Evolutionary conservation across 1,140 invertebrate genomes (phyloP).

Genomic region (Asobara japonica): DNA sequence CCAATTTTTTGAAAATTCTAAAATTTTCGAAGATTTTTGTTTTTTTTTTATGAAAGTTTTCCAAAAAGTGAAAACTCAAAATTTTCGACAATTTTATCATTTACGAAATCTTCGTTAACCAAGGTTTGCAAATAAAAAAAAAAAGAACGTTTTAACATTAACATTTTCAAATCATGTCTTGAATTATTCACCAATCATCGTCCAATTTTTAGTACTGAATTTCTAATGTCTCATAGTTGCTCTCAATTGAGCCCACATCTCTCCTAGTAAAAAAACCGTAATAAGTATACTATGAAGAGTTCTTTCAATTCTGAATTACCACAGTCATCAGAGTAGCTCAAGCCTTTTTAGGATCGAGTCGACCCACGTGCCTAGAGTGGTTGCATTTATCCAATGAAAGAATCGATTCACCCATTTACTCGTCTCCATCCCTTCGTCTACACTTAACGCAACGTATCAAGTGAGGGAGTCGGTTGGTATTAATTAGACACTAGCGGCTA

Average conservation of each 20-base stretch:
- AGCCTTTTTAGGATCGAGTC: not conserved
- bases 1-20: too few relatives aligned
- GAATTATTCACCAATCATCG: too few relatives aligned
- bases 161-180: too few relatives aligned
- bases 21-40: too few relatives aligned
- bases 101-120: too few relatives aligned
- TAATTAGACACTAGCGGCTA: slow-evolving; percentile 39
- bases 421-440: not conserved
- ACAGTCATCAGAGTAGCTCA: not conserved
- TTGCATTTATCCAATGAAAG: slow-evolving; percentile 38
- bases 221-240: too few relatives aligned
- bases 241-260: not conserved
- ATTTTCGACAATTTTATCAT: too few relatives aligned
- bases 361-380: slow-evolving; percentile 24
- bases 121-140: too few relatives aligned
- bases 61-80: too few relatives aligned
- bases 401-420: slow-evolving; percentile 39
- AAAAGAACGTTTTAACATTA: too few relatives aligned
- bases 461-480: slow-evolving; percentile 27
- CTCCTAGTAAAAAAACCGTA: not conserved
- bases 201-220: too few relatives aligned
- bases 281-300: not conserved
- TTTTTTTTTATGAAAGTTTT: too few relatives aligned
- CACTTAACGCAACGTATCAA: slow-evolving; percentile 33
- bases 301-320: not conserved